These are phyloP conservation scores for Colletes gigas DNA, from an alignment of 1,140 invertebrate species.

Conservation along the genomic window DNA sequence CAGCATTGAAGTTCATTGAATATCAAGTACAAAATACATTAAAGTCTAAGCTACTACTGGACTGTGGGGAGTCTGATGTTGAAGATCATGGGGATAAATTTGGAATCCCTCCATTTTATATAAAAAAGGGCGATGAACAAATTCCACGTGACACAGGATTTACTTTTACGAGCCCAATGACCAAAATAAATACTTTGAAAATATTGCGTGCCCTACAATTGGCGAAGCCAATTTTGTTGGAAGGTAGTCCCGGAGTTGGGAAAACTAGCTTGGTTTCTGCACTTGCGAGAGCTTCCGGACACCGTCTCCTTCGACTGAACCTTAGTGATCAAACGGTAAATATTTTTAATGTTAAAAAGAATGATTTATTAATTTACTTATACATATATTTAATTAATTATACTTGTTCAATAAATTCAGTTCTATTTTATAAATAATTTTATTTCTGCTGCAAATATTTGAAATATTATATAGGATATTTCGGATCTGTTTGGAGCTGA, in stretches of 20 bases:
- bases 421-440: not conserved
- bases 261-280: conserved; percentile 97
- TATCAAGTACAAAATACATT: conserved; percentile 76
- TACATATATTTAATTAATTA: not conserved
- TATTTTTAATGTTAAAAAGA: conserved; percentile 44
- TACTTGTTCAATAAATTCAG: not conserved
- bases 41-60: conserved; percentile 38
- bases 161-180: conserved; percentile 92
- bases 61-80: conserved; percentile 27
- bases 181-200: conserved; percentile 90
- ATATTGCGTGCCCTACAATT: conserved; percentile 94
- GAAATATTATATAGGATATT: conserved; percentile 86
- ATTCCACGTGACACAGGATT: conserved; percentile 63
- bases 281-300: conserved; percentile 92
- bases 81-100: conserved; percentile 77
- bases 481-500: conserved; percentile 99
- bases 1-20: conserved; percentile 81
- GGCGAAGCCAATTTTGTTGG: conserved; percentile 95
- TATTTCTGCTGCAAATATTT: not conserved
- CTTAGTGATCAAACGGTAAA: conserved; percentile 98
- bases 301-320: conserved; percentile 95
- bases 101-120: conserved; percentile 88
- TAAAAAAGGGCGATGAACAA: conserved; percentile 80
- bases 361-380: not conserved
- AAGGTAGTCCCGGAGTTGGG: conserved; percentile 98